Conservation (phyloP, 1,140 invertebrate genomes). For the Sitobion miscanthi region DNA sequence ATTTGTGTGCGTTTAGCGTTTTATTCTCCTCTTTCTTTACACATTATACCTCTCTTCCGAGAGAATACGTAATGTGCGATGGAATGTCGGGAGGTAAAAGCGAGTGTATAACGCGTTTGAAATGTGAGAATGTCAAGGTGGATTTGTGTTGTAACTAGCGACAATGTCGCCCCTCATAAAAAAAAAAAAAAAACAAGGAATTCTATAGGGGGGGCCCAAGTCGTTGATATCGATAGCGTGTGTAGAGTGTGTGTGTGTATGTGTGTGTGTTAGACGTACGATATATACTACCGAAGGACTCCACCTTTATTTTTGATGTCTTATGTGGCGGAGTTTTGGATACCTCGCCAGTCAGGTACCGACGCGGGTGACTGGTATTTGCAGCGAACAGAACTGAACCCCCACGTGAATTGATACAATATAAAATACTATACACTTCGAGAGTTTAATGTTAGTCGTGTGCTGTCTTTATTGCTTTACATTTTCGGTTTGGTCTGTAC, state of each 20-base stretch:
- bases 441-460: neutral
- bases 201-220: neutral
- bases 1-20: neutral
- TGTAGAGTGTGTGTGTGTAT: neutral
- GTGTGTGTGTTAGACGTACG: neutral
- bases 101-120: slow-evolving; percentile 7
- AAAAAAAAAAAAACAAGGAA: slow-evolving; percentile 4
- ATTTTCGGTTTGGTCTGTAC: neutral
- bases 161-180: slow-evolving; percentile 10
- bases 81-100: slow-evolving; percentile 29
- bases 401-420: neutral
- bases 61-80: neutral
- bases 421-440: neutral
- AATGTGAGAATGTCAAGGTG: slow-evolving; percentile 46
- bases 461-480: neutral
- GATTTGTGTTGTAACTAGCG: slow-evolving; percentile 26
- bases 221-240: slow-evolving; percentile 6
- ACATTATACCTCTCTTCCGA: neutral
- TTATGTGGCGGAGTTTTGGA: neutral
- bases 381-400: neutral
- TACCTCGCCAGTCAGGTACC: neutral
- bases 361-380: neutral
- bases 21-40: neutral
- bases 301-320: neutral
- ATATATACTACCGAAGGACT: neutral